Conservation (phyloP, 37 sponge, comb jelly and placozoan species). For the Theonella swinhoei region DNA sequence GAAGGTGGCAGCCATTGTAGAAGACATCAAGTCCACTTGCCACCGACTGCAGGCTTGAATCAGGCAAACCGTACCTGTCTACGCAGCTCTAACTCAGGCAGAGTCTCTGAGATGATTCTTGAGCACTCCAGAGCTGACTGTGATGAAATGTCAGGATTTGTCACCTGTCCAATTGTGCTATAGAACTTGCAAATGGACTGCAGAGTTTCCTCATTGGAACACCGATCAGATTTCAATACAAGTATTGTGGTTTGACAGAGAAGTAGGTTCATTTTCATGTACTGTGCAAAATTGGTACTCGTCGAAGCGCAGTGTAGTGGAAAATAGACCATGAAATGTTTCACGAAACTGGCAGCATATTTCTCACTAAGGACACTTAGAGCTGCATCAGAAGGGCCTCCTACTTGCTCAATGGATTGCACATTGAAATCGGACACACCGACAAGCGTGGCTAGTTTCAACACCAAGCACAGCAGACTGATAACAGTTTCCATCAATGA, state of each 20-base stretch:
- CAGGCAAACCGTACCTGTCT: not conserved
- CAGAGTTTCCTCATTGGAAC: not conserved
- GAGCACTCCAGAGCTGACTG: not conserved
- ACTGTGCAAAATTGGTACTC: not conserved
- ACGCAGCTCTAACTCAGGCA: not conserved
- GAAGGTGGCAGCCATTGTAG: constrained; percentile 20
- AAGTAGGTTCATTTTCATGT: not conserved
- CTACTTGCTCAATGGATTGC: too few relatives aligned
- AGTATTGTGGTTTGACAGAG: not conserved
- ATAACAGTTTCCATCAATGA: constrained; percentile 17
- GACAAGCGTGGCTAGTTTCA: not conserved
- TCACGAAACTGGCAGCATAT: not conserved
- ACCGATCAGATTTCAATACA: not conserved
- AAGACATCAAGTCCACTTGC: not conserved
- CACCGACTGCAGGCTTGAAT: not conserved
- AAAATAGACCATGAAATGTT: constrained; percentile 22
- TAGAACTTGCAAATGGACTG: not conserved
- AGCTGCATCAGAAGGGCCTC: not conserved
- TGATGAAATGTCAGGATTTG: not conserved
- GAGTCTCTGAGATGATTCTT: not conserved
- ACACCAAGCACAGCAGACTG: not conserved
- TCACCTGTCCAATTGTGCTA: not conserved
- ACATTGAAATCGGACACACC: not conserved
- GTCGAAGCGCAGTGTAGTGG: not conserved
- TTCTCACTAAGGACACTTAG: not conserved